Conservation (phyloP, 2,888 invertebrate species). For the Drosophila seclusa region DNA sequence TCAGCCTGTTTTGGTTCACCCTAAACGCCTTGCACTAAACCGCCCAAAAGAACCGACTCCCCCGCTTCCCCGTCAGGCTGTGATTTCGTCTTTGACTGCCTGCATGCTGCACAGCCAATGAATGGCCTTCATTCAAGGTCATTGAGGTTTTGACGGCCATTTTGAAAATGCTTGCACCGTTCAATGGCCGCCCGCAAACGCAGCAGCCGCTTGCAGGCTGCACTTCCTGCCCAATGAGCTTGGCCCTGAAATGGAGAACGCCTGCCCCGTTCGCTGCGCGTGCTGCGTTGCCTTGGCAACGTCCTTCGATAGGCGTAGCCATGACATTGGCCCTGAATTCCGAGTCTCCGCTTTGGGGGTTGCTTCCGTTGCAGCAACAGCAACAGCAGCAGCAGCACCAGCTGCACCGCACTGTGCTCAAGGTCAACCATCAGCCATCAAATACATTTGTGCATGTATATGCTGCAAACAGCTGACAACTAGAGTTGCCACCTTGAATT, state of each 20-base stretch:
- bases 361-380: slow-evolving; percentile 44
- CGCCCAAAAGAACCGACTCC: background rate
- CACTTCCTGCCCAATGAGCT: slow-evolving; percentile 76
- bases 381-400: slow-evolving; percentile 2
- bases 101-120: slow-evolving; percentile 63
- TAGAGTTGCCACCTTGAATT: slow-evolving; percentile 49
- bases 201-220: slow-evolving; percentile 44
- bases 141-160: slow-evolving; percentile 71
- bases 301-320: slow-evolving; percentile 80
- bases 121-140: slow-evolving; percentile 77
- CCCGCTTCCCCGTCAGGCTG: background rate
- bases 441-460: slow-evolving; percentile 4
- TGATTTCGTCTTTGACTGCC: background rate
- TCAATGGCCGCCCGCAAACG: slow-evolving; percentile 69
- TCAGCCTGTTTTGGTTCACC: slow-evolving; percentile 11
- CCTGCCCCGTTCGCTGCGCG: slow-evolving; percentile 60
- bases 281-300: slow-evolving; percentile 66
- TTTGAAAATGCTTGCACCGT: slow-evolving; percentile 62
- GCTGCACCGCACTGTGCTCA: slow-evolving; percentile 33
- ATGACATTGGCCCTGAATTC: slow-evolving; percentile 74
- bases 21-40: background rate
- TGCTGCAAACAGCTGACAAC: slow-evolving; percentile 49
- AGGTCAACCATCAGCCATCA: slow-evolving; percentile 40
- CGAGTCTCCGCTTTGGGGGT: slow-evolving; percentile 56
- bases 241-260: slow-evolving; percentile 57